Evolutionary conservation across 2,888 invertebrate genomes (phyloP), one percentile per base, ranked within the genome.

Genomic region (Rugalucina vietnamica): DNA sequence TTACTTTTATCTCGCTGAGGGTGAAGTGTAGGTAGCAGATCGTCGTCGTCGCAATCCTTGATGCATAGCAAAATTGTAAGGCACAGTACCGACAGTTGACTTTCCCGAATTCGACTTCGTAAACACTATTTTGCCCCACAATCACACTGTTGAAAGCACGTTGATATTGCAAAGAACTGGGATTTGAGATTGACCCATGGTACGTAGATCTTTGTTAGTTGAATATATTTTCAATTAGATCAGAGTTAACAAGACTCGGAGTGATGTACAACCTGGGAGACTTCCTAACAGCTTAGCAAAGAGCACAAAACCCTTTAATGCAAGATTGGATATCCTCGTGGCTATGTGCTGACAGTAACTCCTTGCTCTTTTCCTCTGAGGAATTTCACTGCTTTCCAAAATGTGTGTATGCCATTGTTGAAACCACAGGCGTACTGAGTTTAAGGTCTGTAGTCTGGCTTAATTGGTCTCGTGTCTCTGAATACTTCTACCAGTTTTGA

Each of bases 181-280:
- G 86, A 65, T 86, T 86, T 8, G 81, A 84, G 43, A 81, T 86
- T 71, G 70, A 60, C 14, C 86, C 84, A 77, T 86, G 81, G 39
- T 71, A 85, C 49, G 72, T 84, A 21, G 81, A 79, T 32, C 81
- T 36, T 14, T 86, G 81, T 54, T 84, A 84, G 43, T 80, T 82
- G 43, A 87, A 84, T 5, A 76, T 50, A 60, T 84, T 87, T 57
- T 87, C 87, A 29, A 87, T 79, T n/a, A 81, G 65, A 69, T 87
- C 84, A n/a, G 86, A 87, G 37, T 87, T 87, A 0, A 87, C 75
- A 75, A 83, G 79, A 27, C 80, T 82, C 36, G 82, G 87, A 24
- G 73, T 69, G 24, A 86, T 27, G 24, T 81, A 84, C 24, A 39
- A 57, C 2, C 84, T 81, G 60, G 37, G 34, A 21, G 69, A n/a